Evolutionary conservation across 2,113 vertebrate genomes (phyloP), one percentile per base, ranked within the genome.

Genomic region (Spilogale gracilis): DNA sequence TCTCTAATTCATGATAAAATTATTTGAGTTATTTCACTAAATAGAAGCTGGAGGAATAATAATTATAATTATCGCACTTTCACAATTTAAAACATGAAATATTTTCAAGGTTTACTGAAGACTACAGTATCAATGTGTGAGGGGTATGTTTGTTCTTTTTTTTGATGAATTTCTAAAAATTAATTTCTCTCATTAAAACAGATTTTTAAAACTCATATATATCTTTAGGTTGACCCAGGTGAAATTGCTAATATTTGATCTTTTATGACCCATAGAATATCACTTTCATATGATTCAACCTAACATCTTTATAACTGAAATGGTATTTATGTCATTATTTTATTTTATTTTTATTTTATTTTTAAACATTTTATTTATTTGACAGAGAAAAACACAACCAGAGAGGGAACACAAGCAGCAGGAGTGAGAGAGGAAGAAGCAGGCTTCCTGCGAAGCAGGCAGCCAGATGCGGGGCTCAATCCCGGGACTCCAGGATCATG

Each of bases 1-100:
- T 6, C 25, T 73, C 27, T 89, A 80, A 88, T 61, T 94, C 69
- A 32, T 85, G 92, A 73, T 76, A 96, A 91, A 81, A 76, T 93
- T 48, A 54, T 94, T 54, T 86, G 23, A 63, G 12, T 61, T 83
- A 71, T 83, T 83, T 95, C 30, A 79, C 20, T 87, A 73, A 50
- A 95, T 63, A 87, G 21, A 78, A 90, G 4, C 56, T 97, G 25
- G 14, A 91, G 6, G 6, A 87, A 85, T 23, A 85, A 9, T 63
- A 76, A 81, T 20, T 74, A n/a, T 27, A 80, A 81, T 92, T 54
- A n/a, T 87, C 67, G 4, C 12, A 58, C 52, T 94, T 91, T 96
- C 63, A 43, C 94, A 9, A 90, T 83, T 79, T 61, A 85, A 5
- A 91, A 91, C 21, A 88, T 69, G 9, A 96, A 76, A 45, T 89